phyloP scores from a whole-genome alignment of 2,797 vertebrate genomes.

The Carapus acus region DNA sequence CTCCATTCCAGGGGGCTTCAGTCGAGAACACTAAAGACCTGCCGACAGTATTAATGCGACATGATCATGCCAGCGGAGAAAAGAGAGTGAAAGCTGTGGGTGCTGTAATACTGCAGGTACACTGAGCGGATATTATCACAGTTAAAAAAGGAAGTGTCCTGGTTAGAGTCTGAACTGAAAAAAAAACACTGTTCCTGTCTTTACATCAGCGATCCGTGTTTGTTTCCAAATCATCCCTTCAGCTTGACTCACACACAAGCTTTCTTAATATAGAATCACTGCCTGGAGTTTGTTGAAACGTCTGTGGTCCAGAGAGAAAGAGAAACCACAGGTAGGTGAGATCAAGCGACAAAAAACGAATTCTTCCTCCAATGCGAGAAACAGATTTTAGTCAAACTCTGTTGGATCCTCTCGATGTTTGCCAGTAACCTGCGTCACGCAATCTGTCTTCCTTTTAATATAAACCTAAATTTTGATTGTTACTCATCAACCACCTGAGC shows the following conservation, averaged over 20 bases:
- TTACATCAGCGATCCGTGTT: background rate
- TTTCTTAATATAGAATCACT: background rate
- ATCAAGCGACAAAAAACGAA: too few relatives aligned
- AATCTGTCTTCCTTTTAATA: too few relatives aligned
- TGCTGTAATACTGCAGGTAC: too few relatives aligned
- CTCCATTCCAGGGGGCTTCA: too few relatives aligned
- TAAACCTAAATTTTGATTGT: too few relatives aligned
- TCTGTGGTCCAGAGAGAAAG: conserved; percentile 1
- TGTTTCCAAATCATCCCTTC: background rate
- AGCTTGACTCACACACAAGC: background rate
- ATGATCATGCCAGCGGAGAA: background rate
- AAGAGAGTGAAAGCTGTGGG: background rate
- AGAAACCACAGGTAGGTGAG: too few relatives aligned
- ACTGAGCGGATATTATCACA: too few relatives aligned
- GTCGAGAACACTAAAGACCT: background rate
- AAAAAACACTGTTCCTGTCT: background rate
- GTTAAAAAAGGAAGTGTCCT: background rate
- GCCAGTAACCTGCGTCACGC: too few relatives aligned
- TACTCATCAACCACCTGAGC: too few relatives aligned
- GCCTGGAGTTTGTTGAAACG: too few relatives aligned
- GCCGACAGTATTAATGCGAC: background rate
- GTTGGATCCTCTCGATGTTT: background rate
- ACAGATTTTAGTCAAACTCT: background rate
- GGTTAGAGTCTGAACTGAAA: too few relatives aligned
- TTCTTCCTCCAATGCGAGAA: too few relatives aligned